Conservation (phyloP, 30 jellyfish, hydroid and myxozoan species). For the Hydractinia symbiolongicarpus region DNA sequence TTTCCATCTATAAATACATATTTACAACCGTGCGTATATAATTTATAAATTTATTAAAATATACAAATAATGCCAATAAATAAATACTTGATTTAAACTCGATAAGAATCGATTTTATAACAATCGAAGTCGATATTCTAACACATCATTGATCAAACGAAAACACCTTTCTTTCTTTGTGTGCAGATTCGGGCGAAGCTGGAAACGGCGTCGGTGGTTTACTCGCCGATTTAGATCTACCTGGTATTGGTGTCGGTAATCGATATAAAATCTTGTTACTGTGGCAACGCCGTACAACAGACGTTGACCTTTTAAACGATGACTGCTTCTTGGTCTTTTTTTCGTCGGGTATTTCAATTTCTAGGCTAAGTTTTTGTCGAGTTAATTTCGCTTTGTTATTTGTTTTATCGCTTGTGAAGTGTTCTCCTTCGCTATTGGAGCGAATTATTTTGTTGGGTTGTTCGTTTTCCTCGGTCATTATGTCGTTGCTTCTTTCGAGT, state of each 20-base stretch:
- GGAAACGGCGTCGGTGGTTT: constrained; percentile 32
- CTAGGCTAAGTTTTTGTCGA: no score
- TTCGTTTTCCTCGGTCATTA: no score
- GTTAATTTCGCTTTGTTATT: no score
- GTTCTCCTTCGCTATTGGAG: no score
- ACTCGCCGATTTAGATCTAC: background rate
- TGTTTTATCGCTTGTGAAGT: no score
- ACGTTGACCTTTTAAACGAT: background rate
- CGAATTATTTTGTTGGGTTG: no score
- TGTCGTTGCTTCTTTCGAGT: no score
- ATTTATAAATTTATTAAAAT: no score
- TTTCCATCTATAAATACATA: no score
- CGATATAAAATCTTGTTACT: constrained; percentile 13
- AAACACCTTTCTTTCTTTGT: background rate
- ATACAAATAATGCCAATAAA: no score
- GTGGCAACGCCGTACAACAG: constrained; percentile 8
- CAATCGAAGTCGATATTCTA: background rate
- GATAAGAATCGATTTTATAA: background rate
- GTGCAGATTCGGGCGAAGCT: background rate
- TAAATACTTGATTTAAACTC: background rate
- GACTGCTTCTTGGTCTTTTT: background rate
- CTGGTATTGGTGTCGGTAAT: constrained; percentile 20
- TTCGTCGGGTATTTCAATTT: no score
- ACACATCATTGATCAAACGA: background rate
- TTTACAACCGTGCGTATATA: no score